Percentiles rank a stretch among this genome's conserved stretches.
Conservation (phyloP, 2,888 invertebrate species). For the Exephanes ischioxanthus region DNA sequence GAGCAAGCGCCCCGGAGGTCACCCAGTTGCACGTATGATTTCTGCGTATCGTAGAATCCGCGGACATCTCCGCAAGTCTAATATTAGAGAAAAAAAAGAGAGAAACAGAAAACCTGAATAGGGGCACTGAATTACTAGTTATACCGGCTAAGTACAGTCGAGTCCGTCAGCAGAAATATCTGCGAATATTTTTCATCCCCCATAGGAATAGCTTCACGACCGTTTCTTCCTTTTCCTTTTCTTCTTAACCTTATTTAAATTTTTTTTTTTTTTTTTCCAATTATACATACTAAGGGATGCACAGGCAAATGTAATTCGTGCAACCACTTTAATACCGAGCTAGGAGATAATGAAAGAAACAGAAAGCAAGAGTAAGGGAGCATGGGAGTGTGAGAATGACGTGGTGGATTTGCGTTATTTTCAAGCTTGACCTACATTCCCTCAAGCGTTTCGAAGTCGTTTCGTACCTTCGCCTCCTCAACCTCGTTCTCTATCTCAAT, state of each 20-base stretch:
- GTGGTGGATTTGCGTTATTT: conserved; percentile 73
- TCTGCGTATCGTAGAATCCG: background rate
- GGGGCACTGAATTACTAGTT: conserved; percentile 3
- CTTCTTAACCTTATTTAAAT: too few species aligned
- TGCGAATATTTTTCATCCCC: too few species aligned
- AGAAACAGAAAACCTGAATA: background rate
- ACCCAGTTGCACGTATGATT: conserved; percentile 5
- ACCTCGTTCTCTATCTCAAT: conserved; percentile 2
- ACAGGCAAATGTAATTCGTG: too few species aligned
- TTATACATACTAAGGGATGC: too few species aligned
- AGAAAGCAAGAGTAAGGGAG: conserved; percentile 44
- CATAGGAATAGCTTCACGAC: too few species aligned
- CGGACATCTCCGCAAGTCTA: conserved; percentile 2
- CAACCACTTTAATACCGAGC: conserved; percentile 17
- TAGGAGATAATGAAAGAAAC: conserved; percentile 54
- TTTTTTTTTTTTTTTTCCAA: too few species aligned
- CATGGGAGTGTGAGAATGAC: conserved; percentile 62
- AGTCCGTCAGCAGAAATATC: background rate
- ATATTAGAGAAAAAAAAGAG: conserved; percentile 38
- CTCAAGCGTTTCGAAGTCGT: conserved; percentile 61
- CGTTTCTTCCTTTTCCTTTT: too few species aligned
- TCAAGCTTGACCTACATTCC: conserved; percentile 75
- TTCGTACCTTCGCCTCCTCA: conserved; percentile 7
- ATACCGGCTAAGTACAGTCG: background rate
- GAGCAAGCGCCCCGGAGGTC: conserved; percentile 51